Percentiles rank a stretch among this genome's conserved stretches.
phyloP scores from a whole-genome alignment of 2,113 vertebrate species.

The Boleophthalmus pectinirostris region DNA sequence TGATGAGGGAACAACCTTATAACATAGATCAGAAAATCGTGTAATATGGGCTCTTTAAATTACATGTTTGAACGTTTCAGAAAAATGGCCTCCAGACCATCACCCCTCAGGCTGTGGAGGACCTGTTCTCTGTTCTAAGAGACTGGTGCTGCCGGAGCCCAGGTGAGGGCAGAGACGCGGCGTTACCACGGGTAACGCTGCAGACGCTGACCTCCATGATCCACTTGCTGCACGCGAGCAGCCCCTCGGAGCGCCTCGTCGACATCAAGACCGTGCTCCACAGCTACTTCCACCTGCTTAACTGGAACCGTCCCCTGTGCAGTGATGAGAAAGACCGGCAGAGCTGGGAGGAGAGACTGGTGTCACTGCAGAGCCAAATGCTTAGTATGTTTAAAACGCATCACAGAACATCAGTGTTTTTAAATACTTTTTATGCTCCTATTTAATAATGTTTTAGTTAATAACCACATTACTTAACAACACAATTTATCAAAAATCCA shows the following conservation, averaged over 20 bases:
- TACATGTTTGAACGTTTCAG: slow-evolving; percentile 62
- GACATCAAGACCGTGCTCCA: slow-evolving; percentile 86
- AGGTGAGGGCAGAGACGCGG: slow-evolving; percentile 37
- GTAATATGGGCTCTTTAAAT: too few species aligned
- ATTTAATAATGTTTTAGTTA: background rate
- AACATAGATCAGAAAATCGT: too few species aligned
- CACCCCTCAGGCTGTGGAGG: slow-evolving; percentile 78
- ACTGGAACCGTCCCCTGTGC: slow-evolving; percentile 80
- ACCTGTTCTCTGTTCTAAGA: slow-evolving; percentile 83
- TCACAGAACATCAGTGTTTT: background rate
- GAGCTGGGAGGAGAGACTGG: slow-evolving; percentile 80
- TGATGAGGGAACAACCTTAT: too few species aligned
- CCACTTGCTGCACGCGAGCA: slow-evolving; percentile 87
- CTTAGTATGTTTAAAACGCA: slow-evolving; percentile 78
- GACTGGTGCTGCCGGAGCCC: slow-evolving; percentile 65
- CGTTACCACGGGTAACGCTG: slow-evolving; percentile 72
- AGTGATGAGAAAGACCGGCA: slow-evolving; percentile 36
- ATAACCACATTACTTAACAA: background rate
- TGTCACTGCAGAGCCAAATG: slow-evolving; percentile 87
- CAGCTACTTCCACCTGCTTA: slow-evolving; percentile 89
- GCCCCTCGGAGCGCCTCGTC: slow-evolving; percentile 77
- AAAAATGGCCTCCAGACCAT: slow-evolving; percentile 86
- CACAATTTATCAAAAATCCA: background rate
- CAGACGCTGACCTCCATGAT: slow-evolving; percentile 83
- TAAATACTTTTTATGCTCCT: background rate